phyloP scores from a whole-genome alignment of 2,888 invertebrate species.

The Brachyptera risi region DNA sequence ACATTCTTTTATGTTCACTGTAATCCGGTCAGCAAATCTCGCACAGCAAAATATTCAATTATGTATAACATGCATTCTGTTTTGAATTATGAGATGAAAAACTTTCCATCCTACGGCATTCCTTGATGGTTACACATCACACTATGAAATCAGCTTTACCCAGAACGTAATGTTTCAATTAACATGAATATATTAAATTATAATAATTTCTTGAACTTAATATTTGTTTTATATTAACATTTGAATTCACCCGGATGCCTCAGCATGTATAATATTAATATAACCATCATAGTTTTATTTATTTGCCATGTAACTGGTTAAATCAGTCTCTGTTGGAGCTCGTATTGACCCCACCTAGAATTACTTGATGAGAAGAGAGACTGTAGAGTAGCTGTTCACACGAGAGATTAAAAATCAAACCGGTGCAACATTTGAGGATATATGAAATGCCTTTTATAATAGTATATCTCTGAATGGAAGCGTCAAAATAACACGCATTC shows the following conservation, averaged over 20 bases:
- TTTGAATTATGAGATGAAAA: too few relatives aligned
- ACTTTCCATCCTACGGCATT: neutral
- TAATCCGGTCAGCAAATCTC: too few relatives aligned
- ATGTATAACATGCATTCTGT: too few relatives aligned
- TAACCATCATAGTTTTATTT: neutral
- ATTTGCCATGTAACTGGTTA: neutral
- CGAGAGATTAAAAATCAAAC: too few relatives aligned
- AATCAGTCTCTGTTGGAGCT: neutral
- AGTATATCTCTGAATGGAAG: too few relatives aligned
- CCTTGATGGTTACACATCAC: neutral
- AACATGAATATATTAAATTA: neutral
- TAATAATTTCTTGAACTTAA: neutral
- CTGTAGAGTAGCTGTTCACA: neutral
- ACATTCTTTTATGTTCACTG: too few relatives aligned
- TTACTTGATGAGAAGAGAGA: too few relatives aligned
- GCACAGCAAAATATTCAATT: too few relatives aligned
- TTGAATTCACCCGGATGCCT: slow-evolving; percentile 2
- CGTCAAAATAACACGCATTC: too few relatives aligned
- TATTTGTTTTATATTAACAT: slow-evolving; percentile 11
- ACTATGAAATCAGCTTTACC: neutral
- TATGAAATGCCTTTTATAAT: too few relatives aligned
- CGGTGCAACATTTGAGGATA: neutral
- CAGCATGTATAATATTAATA: slow-evolving; percentile 1
- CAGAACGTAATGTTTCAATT: neutral
- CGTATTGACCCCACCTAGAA: neutral